A percentile compares a stretch with the other conserved stretches of the same genome.
These are phyloP conservation scores for Urosaurus nigricauda DNA, from an alignment of 2,797 vertebrate genomes.

Conservation along the genomic window DNA sequence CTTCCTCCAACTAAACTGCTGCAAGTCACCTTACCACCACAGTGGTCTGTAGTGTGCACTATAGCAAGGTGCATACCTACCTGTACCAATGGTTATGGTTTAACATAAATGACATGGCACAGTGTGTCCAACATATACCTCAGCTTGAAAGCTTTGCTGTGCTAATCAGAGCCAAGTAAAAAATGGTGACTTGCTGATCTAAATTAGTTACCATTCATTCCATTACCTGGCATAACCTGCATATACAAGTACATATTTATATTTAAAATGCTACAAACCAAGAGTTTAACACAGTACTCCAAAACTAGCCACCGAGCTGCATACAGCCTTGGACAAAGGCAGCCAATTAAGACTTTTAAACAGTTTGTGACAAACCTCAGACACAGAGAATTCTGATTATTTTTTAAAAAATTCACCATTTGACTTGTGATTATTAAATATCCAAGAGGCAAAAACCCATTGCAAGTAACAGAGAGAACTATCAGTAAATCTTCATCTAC, in stretches of 20 bases:
- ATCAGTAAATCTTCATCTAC: not conserved
- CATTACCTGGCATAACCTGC: not conserved
- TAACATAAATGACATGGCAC: no score
- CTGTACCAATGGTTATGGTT: no score
- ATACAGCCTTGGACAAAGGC: not conserved
- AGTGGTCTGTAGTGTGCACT: no score
- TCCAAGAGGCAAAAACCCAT: not conserved
- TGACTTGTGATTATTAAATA: not conserved
- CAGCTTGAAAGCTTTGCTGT: not conserved
- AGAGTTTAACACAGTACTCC: not conserved
- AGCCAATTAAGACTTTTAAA: not conserved
- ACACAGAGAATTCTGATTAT: not conserved
- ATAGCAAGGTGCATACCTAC: no score
- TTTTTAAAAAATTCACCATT: not conserved
- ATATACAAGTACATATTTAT: not conserved
- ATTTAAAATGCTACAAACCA: not conserved
- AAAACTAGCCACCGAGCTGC: not conserved
- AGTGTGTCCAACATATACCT: no score
- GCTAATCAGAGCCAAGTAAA: not conserved
- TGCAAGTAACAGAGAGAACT: not conserved
- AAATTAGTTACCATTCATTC: not conserved
- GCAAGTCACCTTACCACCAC: no score
- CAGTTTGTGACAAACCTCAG: no score
- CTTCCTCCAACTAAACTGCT: no score
- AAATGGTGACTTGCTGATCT: not conserved